Conservation (phyloP, 2,888 invertebrate species). For the Chrysodeixis includens region DNA sequence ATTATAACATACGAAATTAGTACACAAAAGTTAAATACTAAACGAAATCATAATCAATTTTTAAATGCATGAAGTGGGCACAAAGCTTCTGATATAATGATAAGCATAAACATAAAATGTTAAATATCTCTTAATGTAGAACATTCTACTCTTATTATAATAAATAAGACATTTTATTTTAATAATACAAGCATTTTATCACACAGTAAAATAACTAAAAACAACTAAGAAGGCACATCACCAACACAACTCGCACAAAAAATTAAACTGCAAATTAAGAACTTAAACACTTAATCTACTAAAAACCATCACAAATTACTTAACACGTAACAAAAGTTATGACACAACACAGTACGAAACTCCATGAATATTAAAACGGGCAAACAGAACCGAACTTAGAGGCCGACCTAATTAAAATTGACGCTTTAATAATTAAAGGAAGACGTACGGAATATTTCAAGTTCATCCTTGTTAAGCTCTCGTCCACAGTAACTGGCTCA, state of each 20-base stretch:
- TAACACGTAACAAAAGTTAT: conserved; percentile 8
- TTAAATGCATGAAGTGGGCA: no score
- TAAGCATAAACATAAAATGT: no score
- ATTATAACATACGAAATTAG: no score
- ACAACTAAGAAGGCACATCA: neutral
- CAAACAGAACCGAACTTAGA: neutral
- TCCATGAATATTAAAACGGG: neutral
- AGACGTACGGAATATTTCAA: conserved; percentile 74
- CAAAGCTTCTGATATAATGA: no score
- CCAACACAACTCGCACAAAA: neutral
- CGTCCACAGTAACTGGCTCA: conserved; percentile 62
- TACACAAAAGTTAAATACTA: no score
- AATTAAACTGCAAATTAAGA: neutral
- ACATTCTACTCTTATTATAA: no score
- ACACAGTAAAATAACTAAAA: neutral
- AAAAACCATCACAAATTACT: neutral
- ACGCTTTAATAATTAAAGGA: conserved; percentile 25
- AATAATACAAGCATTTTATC: no score
- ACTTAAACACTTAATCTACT: neutral
- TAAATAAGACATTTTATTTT: no score
- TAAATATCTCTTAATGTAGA: no score
- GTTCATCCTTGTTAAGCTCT: conserved; percentile 67
- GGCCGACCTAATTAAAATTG: neutral
- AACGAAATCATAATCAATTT: no score
- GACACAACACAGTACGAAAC: neutral